These are phyloP conservation scores for Strix occidentalis DNA, from an alignment of 2,797 vertebrate genomes.

Conservation along the genomic window DNA sequence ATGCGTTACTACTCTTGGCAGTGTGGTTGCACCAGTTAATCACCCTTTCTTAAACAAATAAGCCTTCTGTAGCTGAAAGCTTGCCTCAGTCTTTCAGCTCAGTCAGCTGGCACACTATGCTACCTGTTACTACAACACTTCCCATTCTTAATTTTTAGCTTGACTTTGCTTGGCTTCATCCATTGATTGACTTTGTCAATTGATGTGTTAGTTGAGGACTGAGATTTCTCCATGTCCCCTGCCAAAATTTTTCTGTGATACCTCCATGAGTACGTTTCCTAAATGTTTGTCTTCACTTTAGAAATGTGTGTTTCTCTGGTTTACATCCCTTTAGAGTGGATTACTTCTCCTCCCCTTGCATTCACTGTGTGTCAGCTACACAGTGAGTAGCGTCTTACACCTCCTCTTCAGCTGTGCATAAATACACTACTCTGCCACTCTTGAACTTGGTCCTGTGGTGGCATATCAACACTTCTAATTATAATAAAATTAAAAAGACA, in stretches of 20 bases:
- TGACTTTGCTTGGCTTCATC: not conserved
- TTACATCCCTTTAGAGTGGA: not conserved
- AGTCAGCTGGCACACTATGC: not conserved
- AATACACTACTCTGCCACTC: not conserved
- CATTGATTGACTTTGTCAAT: not conserved
- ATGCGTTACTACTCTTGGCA: not conserved
- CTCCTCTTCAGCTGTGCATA: slow-evolving; percentile 16
- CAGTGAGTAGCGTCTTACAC: not conserved
- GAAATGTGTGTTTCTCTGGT: not conserved
- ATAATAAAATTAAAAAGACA: not conserved
- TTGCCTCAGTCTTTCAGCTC: not conserved
- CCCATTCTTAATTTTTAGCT: not conserved
- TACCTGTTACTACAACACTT: not conserved
- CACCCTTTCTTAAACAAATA: not conserved
- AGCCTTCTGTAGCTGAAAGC: fast-evolving
- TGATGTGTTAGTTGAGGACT: not conserved
- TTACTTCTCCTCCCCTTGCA: not conserved
- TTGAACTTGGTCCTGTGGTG: not conserved
- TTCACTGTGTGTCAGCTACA: not conserved
- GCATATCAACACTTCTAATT: not conserved
- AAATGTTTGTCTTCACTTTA: not conserved
- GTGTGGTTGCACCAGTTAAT: not conserved
- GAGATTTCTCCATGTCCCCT: not conserved
- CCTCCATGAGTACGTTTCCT: not conserved
- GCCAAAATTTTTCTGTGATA: not conserved